phyloP scores from a whole-genome alignment of 1,140 invertebrate genomes.

The Copidosoma floridanum region DNA sequence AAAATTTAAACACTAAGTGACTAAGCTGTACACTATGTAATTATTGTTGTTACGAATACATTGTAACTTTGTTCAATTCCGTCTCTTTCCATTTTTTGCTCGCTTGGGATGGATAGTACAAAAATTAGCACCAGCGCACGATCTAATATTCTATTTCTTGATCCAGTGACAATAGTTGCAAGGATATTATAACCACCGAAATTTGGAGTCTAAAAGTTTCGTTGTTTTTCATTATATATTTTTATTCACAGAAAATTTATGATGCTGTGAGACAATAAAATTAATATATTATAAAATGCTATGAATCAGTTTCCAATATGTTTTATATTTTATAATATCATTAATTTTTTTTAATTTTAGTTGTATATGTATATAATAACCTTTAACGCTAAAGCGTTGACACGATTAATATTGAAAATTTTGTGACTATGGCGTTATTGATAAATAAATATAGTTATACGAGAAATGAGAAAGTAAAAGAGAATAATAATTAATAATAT shows the following conservation, averaged over 20 bases:
- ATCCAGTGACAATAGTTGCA: not conserved
- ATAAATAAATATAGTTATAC: constrained; percentile 7
- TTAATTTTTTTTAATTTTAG: no score
- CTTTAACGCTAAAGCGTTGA: constrained; percentile 27
- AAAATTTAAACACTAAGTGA: no score
- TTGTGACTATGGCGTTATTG: constrained; percentile 7
- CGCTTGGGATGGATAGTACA: no score
- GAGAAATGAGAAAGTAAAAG: constrained; percentile 28
- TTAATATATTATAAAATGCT: no score
- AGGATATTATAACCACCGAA: no score
- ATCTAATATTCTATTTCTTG: constrained; percentile 2
- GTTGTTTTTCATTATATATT: constrained; percentile 32
- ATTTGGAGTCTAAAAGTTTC: no score
- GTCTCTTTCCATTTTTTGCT: no score
- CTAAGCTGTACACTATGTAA: not conserved
- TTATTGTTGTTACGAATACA: no score
- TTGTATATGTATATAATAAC: no score
- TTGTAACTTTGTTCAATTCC: no score
- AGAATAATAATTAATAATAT: constrained; percentile 25
- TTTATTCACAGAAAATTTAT: constrained; percentile 25
- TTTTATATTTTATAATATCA: constrained; percentile 35
- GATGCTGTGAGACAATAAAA: constrained; percentile 28
- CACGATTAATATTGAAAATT: constrained; percentile 17
- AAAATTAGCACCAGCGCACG: constrained; percentile 6
- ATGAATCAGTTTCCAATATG: no score